Conservation (phyloP, 1,140 invertebrate genomes). For the Chymomyza costata region DNA sequence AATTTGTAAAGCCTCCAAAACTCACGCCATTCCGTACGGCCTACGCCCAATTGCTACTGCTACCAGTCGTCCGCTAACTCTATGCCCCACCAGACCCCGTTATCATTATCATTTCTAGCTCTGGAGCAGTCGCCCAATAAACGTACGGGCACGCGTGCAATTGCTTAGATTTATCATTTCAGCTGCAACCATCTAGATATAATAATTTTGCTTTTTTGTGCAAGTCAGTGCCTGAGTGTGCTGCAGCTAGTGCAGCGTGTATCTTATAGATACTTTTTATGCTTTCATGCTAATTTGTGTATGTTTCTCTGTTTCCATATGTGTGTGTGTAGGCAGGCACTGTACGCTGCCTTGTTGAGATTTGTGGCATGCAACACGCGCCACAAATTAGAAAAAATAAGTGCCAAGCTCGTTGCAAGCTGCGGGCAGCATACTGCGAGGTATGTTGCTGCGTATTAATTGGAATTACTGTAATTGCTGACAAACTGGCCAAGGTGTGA, state of each 20-base stretch:
- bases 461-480: constrained; percentile 53
- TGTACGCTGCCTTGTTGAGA: constrained; percentile 20
- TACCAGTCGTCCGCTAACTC: constrained; percentile 3
- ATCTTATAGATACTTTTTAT: constrained; percentile 35
- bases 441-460: constrained; percentile 43
- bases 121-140: no score
- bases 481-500: constrained; percentile 35
- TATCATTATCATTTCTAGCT: no score
- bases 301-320: constrained; percentile 5
- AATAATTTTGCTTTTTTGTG: constrained; percentile 33
- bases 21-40: constrained; percentile 6
- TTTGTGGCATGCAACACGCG: constrained; percentile 56
- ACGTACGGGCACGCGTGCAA: neutral
- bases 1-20: constrained; percentile 41
- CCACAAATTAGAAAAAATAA: constrained; percentile 49
- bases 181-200: constrained; percentile 39
- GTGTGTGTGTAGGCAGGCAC: constrained; percentile 12
- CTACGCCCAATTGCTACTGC: constrained; percentile 17
- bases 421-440: constrained; percentile 8
- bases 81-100: no score
- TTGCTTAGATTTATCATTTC: constrained; percentile 49
- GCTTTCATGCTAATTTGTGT: constrained; percentile 45
- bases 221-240: constrained; percentile 3
- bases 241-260: constrained; percentile 1
- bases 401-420: constrained; percentile 9